Evolutionary conservation across 35 echinoderm and acorn worm genomes (phyloP).

Genomic region (Holothuria glaberrima): DNA sequence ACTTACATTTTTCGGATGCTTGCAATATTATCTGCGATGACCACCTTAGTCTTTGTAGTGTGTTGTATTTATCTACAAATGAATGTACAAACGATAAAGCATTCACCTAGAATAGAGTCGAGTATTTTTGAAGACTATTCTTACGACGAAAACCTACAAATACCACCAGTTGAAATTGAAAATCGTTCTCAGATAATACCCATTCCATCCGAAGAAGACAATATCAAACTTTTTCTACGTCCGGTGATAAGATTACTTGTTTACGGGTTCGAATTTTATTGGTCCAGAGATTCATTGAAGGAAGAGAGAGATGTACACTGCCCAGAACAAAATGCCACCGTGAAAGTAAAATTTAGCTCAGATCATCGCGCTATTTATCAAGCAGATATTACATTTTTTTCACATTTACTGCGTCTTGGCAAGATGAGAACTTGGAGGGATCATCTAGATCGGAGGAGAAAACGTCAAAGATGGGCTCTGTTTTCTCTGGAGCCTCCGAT

Average conservation of each 20-base stretch:
- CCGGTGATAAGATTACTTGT: conserved; percentile 31
- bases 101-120: background rate
- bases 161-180: background rate
- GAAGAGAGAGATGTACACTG: conserved; percentile 50
- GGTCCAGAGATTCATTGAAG: conserved; percentile 19
- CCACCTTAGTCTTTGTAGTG: conserved; percentile 2
- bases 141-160: background rate
- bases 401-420: conserved; percentile 39
- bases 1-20: conserved; percentile 26
- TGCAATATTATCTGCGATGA: conserved; percentile 18
- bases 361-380: conserved; percentile 44
- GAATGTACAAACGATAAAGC: background rate
- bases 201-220: background rate
- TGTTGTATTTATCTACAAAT: background rate
- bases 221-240: background rate
- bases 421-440: conserved; percentile 27
- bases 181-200: background rate
- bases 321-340: background rate
- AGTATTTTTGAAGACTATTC: background rate
- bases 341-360: conserved; percentile 45
- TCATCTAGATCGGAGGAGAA: conserved; percentile 5
- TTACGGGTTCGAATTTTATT: conserved; percentile 47
- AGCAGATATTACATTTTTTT: conserved; percentile 51
- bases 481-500: conserved; percentile 51
- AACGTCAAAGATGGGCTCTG: conserved; percentile 39